phyloP scores from a whole-genome alignment of 2,888 invertebrate species.

The Syritta pipiens region DNA sequence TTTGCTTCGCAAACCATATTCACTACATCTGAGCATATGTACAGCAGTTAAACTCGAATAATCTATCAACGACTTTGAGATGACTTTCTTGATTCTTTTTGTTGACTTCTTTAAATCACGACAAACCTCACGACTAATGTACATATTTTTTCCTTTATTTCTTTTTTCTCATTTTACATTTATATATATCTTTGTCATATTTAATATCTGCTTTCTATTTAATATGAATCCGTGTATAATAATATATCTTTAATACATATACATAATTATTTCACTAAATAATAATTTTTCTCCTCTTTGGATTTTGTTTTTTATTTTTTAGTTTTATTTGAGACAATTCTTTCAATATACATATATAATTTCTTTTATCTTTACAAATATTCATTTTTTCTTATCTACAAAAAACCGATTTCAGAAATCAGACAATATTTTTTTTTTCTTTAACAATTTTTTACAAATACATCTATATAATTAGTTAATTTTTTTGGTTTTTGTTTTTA shows the following conservation, averaged over 20 bases:
- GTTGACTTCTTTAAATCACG: no score
- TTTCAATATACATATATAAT: conserved; percentile 71
- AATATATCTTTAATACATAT: conserved; percentile 57
- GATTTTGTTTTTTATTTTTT: conserved; percentile 69
- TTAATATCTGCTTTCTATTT: conserved; percentile 48
- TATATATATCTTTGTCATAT: conserved; percentile 53
- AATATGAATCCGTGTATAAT: conserved; percentile 51
- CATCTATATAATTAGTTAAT: conserved; percentile 13
- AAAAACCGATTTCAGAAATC: conserved; percentile 22
- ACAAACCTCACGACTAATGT: conserved; percentile 56
- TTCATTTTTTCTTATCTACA: conserved; percentile 46
- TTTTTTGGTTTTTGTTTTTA: conserved; percentile 47
- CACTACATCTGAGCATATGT: no score
- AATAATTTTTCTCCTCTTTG: conserved; percentile 18
- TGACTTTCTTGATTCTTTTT: no score
- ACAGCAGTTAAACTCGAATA: no score
- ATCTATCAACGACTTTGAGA: no score
- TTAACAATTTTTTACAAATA: conserved; percentile 57
- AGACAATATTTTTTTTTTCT: conserved; percentile 38
- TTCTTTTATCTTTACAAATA: conserved; percentile 51
- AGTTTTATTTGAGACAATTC: conserved; percentile 73
- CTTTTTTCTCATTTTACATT: conserved; percentile 59
- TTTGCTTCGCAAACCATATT: no score
- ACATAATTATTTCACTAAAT: conserved; percentile 54
- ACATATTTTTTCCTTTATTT: conserved; percentile 67